phyloP scores from a whole-genome alignment of 2,797 vertebrate species.

The Gadopsis marmoratus region DNA sequence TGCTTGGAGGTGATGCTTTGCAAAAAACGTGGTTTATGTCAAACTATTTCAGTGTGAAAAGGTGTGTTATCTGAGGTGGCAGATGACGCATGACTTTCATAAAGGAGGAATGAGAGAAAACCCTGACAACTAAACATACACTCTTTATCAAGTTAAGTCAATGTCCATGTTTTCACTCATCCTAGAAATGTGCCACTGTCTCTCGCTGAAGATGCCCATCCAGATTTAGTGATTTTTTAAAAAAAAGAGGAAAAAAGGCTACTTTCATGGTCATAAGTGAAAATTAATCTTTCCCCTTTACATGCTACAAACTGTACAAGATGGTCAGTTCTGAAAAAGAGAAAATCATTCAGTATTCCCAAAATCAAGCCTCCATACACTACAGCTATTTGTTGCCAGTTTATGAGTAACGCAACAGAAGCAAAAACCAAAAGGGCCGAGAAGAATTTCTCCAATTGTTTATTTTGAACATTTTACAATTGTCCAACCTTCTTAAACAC shows the following conservation, averaged over 20 bases:
- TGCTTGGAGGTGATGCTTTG: conserved; percentile 17
- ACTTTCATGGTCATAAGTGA: neutral
- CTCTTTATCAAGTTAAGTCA: neutral
- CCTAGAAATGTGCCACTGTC: neutral
- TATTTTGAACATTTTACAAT: neutral
- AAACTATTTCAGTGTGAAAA: conserved; percentile 8
- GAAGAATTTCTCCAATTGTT: neutral
- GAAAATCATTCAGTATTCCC: neutral
- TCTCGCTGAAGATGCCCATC: neutral
- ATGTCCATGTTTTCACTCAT: neutral
- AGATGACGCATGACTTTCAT: neutral
- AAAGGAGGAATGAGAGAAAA: neutral
- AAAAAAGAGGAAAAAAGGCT: neutral
- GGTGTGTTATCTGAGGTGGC: neutral
- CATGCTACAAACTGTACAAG: neutral
- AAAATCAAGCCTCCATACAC: neutral
- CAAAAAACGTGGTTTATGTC: neutral
- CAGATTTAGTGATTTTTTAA: neutral
- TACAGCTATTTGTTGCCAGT: neutral
- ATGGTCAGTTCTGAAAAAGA: conserved; percentile 3
- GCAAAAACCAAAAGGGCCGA: conserved; percentile 10
- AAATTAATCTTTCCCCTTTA: neutral
- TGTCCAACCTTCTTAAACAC: neutral
- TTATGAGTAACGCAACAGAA: neutral
- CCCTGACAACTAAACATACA: neutral